Evolutionary conservation across 2,888 invertebrate species (phyloP), one percentile per base, ranked within the genome.

Genomic region (Drosophila lacicola): DNA sequence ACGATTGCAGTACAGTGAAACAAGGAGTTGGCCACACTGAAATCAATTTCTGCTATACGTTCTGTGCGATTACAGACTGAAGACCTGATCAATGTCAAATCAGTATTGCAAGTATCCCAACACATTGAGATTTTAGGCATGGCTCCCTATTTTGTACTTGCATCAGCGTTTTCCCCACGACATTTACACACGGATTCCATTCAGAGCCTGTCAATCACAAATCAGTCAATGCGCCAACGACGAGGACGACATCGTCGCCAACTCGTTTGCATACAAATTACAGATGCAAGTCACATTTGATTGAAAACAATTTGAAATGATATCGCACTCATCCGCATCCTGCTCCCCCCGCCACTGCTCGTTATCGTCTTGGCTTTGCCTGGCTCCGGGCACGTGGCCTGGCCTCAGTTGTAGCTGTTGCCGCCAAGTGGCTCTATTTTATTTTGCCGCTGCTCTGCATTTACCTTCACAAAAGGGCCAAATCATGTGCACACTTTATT

Each of bases 201-300:
- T 19, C 39, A 2, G 29, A 9, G 25, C n/a, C 34, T 71, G 83
- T 81, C 81, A 81, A 81, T 81, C 80, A 82, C 78, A 69, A 82
- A 81, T 81, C 86, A 79, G 86, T 79, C 73, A 66, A 70, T 45
- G 65, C 65, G 42, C 47, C 67, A 49, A 37, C 66, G 13, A 36
- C 47, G 6, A 21, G 13, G 41, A 49, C 41, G 46, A 49, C 41
- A 45, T 21, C 29, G 49, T 34, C 33, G 37, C 14, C 41, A 29
- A 36, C 82, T 84, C 85, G 79, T 84, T 83, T 82, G 87, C 87
- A 87, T 85, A 70, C 82, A 79, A 82, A 84, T 84, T 84, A 84
- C 84, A 76, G 82, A 84, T 84, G 88, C 84, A 87, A 84, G 88
- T 87, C 84, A 84, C 84, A 84, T 87, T 84, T 84, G 84, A 84